These are phyloP conservation scores for Zoanthus solanderi DNA, from an alignment of 92 coral and sea anemone species.

Conservation along the genomic window DNA sequence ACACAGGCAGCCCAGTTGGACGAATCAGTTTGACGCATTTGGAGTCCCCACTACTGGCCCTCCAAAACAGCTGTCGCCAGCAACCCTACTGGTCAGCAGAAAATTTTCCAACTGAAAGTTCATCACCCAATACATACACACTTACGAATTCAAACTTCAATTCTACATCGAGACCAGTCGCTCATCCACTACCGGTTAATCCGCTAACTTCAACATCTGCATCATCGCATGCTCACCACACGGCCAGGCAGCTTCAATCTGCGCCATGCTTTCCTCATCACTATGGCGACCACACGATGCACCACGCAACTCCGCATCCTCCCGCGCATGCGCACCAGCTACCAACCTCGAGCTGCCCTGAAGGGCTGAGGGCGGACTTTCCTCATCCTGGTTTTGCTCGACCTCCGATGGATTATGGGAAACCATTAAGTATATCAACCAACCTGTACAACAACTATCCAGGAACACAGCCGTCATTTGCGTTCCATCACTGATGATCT, in stretches of 20 bases:
- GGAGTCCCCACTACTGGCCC: constrained; percentile 38
- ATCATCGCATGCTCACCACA: constrained; percentile 41
- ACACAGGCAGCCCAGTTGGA: constrained; percentile 28
- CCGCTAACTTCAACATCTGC: constrained; percentile 44
- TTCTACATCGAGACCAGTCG: constrained; percentile 35
- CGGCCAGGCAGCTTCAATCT: constrained; percentile 16
- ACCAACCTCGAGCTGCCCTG: constrained; percentile 35
- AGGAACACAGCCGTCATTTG: constrained; percentile 72
- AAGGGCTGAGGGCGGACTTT: constrained; percentile 39
- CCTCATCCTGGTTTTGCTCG: constrained; percentile 81
- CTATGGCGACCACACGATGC: constrained; percentile 81
- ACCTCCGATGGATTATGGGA: constrained; percentile 66
- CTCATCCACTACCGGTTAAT: constrained; percentile 41
- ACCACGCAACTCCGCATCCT: constrained; percentile 79
- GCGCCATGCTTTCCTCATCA: constrained; percentile 50
- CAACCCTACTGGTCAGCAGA: constrained; percentile 78
- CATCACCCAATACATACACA: constrained; percentile 35
- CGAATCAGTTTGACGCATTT: constrained; percentile 19
- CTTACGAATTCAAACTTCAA: constrained; percentile 14
- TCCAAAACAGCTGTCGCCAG: constrained; percentile 83
- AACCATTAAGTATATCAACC: constrained; percentile 85
- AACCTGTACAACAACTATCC: constrained; percentile 75
- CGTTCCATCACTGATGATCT: constrained; percentile 59
- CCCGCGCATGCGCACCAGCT: constrained; percentile 77
- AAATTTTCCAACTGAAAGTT: constrained; percentile 40